Conservation (phyloP, 2,888 invertebrate species). For the Gastracanthus pulcherrimus region DNA sequence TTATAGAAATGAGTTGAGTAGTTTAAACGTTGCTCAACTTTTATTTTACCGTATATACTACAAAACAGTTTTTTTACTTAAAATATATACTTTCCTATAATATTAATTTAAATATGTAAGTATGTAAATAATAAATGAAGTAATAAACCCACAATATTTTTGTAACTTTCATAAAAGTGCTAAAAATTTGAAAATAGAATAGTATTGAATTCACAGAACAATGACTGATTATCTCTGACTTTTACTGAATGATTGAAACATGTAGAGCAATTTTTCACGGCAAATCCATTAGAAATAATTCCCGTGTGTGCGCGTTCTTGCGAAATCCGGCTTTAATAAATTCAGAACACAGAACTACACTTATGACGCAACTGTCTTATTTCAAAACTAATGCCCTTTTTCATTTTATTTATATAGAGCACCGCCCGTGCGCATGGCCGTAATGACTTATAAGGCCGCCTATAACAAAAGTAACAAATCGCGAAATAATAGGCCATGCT, state of each 20-base stretch:
- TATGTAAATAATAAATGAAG: not conserved
- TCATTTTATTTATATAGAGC: not conserved
- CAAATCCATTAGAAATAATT: not conserved
- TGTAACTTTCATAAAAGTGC: no score
- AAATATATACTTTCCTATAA: no score
- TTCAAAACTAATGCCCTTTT: not conserved
- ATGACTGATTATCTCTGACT: not conserved
- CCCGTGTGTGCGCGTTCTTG: not conserved
- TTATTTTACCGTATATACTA: no score
- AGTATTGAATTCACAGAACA: not conserved
- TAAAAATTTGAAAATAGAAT: not conserved
- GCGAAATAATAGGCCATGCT: no score
- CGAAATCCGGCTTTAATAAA: not conserved
- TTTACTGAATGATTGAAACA: not conserved
- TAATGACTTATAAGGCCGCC: not conserved
- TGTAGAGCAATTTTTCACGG: not conserved
- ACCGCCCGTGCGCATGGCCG: not conserved
- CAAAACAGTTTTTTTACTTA: no score
- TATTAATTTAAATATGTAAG: no score
- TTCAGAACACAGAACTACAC: not conserved
- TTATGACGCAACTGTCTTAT: not conserved
- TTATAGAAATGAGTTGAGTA: no score
- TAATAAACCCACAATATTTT: not conserved
- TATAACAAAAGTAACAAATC: not conserved
- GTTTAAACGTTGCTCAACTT: no score